These are phyloP conservation scores for Poliocrania exsul DNA, from an alignment of 2,797 vertebrate species.

Conservation along the genomic window DNA sequence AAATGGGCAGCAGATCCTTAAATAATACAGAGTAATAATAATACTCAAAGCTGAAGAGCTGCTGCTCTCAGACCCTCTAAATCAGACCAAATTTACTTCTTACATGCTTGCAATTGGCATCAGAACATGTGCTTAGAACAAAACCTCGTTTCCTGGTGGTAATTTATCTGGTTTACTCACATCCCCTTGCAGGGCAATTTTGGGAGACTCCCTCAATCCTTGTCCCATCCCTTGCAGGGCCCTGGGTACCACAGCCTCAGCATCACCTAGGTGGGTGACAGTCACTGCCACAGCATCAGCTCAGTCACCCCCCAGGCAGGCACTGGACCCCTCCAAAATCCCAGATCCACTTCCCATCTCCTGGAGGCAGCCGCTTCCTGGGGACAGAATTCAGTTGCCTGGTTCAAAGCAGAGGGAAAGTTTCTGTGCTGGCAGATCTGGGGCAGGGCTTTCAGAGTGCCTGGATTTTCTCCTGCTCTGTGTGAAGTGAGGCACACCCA, in stretches of 20 bases:
- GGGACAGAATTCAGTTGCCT: not conserved
- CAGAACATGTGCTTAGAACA: accelerated
- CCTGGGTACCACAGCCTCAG: not conserved
- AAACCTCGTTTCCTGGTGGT: not conserved
- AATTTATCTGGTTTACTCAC: not conserved
- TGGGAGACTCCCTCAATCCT: not conserved
- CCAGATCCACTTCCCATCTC: not conserved
- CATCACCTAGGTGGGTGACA: accelerated
- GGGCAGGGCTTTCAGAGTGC: slow-evolving; percentile 28
- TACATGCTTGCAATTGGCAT: not conserved
- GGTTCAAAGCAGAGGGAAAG: slow-evolving; percentile 23
- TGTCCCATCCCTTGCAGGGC: not conserved
- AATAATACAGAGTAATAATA: accelerated
- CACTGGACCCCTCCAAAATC: accelerated
- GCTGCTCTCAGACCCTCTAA: not conserved
- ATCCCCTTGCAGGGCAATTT: accelerated
- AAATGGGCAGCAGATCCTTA: not conserved
- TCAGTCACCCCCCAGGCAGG: not conserved
- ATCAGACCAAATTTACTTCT: not conserved
- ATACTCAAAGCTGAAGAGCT: not conserved
- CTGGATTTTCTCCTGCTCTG: not conserved
- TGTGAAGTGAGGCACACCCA: slow-evolving; percentile 58
- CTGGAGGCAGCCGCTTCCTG: not conserved
- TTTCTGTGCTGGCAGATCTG: slow-evolving; percentile 54
- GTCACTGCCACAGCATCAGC: not conserved